Base-by-base conservation (phyloP, 2,113 vertebrate species). In the Xyliphius kryptos region DNA sequence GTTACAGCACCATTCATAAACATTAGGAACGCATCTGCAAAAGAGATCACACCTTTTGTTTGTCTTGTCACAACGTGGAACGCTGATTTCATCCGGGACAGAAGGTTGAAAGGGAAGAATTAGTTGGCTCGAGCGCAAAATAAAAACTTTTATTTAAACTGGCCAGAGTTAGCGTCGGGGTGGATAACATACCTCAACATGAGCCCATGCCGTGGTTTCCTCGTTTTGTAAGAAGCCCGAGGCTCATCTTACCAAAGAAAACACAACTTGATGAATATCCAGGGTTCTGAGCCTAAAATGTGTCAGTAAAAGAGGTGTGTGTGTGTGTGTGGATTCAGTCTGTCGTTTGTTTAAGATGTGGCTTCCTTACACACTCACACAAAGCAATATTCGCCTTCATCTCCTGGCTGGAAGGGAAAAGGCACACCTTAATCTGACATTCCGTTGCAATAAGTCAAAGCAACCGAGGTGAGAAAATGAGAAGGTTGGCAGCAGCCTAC, bases 391-490 rank as follows among this genome's bases (percentile, higher is more conserved):
- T 49, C 12, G 10, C 41, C 57, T 71, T 71, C 63, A 67, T 71
- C 58, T 67, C 44, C 11, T n/a, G 1, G 12, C 58, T 71, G 63
- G 40, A 61, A 63, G 12, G 21, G 59, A 58, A 61, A 59, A 51
- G 67, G 40, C 66, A 63, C 63, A 20, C 71, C 71, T 64, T 32
- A 16, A 43, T 49, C 36, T 20, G 14, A 43, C 61, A 74, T 70
- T 63, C 67, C 67, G 57, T 19, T 61, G 53, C 17, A 26, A 43
- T 55, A 66, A 49, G 67, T 66, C 62, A 64, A 60, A 36, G 32
- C 50, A 47, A 14, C 46, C 15, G 43, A 66, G 67, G 67, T 58
- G 67, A 69, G 67, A 67, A 66, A 74, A 74, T 74, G 21, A 63
- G 53, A 60, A 54, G 58, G 63, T 49, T 41, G 9, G 50, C 36